Conservation (phyloP, 2,797 vertebrate genomes). For the Galaxias olidus region DNA sequence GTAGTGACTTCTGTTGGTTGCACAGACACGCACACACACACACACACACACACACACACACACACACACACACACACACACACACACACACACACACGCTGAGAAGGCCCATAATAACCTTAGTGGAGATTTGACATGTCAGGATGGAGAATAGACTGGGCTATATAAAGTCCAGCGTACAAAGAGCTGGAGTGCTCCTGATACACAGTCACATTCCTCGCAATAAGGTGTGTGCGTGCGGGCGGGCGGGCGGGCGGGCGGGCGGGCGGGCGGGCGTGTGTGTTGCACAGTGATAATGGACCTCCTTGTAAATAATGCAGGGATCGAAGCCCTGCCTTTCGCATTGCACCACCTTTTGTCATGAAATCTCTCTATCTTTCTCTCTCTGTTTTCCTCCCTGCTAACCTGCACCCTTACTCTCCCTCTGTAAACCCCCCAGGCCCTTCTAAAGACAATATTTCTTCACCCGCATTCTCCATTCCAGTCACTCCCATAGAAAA, state of each 20-base stretch:
- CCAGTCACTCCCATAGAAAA: constrained; percentile 36
- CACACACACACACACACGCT: too few species aligned
- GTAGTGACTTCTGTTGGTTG: too few species aligned
- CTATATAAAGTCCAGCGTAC: constrained; percentile 27
- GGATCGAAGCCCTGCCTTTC: constrained; percentile 22
- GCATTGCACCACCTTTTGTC: constrained; percentile 50
- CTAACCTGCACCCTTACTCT: constrained; percentile 1
- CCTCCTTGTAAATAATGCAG: constrained; percentile 63
- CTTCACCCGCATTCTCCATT: constrained; percentile 35
- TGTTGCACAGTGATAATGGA: constrained; percentile 51
- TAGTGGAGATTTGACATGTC: constrained; percentile 2
- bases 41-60: too few species aligned
- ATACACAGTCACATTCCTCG: not conserved
- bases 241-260: not conserved
- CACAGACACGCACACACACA: too few species aligned
- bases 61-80: too few species aligned
- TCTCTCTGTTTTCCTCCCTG: constrained; percentile 6
- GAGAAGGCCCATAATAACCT: constrained; percentile 24
- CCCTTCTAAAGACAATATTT: constrained; percentile 41
- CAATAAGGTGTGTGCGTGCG: constrained; percentile 1
- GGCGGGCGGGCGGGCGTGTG: constrained; percentile 5
- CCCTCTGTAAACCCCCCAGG: constrained; percentile 22
- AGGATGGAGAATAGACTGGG: not conserved
- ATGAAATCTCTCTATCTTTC: constrained; percentile 36
- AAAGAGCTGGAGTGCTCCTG: not conserved